These are phyloP conservation scores for Litoditis marina DNA, from an alignment of 2,888 invertebrate genomes.

Conservation along the genomic window DNA sequence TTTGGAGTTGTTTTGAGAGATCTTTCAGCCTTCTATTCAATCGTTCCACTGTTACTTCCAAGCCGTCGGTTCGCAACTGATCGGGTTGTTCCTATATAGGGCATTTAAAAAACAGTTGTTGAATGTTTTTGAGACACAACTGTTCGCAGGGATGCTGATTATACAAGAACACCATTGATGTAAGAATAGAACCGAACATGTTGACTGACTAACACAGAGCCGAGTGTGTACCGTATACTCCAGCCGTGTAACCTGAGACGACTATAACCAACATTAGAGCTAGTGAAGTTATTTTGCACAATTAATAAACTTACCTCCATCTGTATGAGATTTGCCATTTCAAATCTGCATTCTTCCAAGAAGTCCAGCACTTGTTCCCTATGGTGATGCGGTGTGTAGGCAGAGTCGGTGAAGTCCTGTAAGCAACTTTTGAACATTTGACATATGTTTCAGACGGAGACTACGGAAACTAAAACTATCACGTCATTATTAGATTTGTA, in stretches of 20 bases:
- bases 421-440: too few species aligned
- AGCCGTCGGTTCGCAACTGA: constrained; percentile 30
- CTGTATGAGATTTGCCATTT: constrained; percentile 83
- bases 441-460: too few species aligned
- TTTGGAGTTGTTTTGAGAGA: constrained; percentile 63
- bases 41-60: constrained; percentile 61
- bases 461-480: too few species aligned
- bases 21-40: constrained; percentile 58
- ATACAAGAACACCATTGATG: too few species aligned
- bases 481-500: too few species aligned
- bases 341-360: constrained; percentile 81
- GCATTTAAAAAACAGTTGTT: too few species aligned
- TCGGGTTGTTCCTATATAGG: constrained; percentile 21
- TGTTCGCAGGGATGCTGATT: too few species aligned
- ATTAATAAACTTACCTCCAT: constrained; percentile 41
- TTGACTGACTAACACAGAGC: too few species aligned
- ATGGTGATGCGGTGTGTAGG: constrained; percentile 94
- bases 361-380: constrained; percentile 86
- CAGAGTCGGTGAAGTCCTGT: constrained; percentile 78
- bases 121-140: too few species aligned
- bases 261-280: background rate
- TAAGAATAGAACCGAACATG: too few species aligned
- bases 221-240: too few species aligned
- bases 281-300: too few species aligned
- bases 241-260: background rate